Conservation (phyloP, 2,888 invertebrate species). For the Tiliacea aurago region DNA sequence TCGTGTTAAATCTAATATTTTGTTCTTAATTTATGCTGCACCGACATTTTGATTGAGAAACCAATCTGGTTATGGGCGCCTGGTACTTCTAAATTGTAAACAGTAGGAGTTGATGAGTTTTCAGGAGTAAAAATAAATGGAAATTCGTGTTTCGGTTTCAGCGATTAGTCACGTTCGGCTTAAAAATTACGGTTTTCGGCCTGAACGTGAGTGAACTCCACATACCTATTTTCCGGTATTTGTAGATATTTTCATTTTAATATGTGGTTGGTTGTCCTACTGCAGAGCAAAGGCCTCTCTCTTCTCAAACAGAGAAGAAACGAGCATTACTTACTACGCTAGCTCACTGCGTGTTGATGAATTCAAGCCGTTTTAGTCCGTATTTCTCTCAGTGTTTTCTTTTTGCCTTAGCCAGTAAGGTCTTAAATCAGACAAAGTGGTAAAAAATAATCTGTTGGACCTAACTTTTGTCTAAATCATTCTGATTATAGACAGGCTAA, state of each 20-base stretch:
- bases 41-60: constrained; percentile 56
- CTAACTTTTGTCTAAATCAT: no score
- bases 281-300: not conserved
- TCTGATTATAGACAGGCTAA: no score
- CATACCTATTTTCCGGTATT: constrained; percentile 8
- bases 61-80: constrained; percentile 43
- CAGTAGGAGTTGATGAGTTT: constrained; percentile 30
- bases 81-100: constrained; percentile 48
- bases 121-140: constrained; percentile 40
- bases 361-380: no score
- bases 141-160: constrained; percentile 24
- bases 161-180: constrained; percentile 47
- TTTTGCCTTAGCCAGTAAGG: no score
- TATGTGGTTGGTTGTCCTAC: not conserved
- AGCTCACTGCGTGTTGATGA: no score
- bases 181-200: constrained; percentile 32
- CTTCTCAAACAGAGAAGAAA: no score
- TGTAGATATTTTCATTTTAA: not conserved
- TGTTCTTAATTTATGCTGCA: constrained; percentile 25
- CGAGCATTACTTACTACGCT: no score
- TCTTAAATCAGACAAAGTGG: no score
- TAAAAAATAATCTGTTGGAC: no score
- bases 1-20: constrained; percentile 29
- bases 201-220: not conserved
- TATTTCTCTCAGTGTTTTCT: no score